Evolutionary conservation across 2,113 vertebrate genomes (phyloP).

Genomic region (Rhinichthys klamathensis): DNA sequence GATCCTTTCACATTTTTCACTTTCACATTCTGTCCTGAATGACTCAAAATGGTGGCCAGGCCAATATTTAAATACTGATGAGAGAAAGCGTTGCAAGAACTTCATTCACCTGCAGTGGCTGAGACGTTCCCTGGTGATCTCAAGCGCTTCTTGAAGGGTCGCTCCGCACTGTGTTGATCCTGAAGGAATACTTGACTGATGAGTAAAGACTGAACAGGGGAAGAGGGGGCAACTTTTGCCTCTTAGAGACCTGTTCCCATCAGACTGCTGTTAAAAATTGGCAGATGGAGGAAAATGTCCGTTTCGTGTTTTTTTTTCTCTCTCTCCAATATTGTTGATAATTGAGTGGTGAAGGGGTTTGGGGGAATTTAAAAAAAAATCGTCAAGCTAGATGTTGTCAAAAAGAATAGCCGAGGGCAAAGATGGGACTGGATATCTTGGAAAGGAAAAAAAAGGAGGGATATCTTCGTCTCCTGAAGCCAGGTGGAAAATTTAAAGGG

Average conservation of each 20-base stretch:
- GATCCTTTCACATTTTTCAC: constrained; percentile 6
- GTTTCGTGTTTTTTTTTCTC: constrained; percentile 68
- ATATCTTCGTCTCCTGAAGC: constrained; percentile 57
- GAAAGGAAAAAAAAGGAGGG: constrained; percentile 62
- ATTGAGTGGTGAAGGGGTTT: constrained; percentile 69
- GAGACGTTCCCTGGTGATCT: constrained; percentile 72
- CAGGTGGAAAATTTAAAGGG: constrained; percentile 47
- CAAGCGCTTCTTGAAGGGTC: constrained; percentile 79
- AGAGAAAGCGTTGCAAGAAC: background rate
- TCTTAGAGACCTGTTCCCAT: constrained; percentile 79
- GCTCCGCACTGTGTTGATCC: constrained; percentile 81
- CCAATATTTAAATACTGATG: constrained; percentile 6
- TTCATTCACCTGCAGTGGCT: constrained; percentile 78
- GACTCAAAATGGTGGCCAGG: background rate
- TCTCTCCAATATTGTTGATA: constrained; percentile 59
- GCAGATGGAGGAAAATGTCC: constrained; percentile 78
- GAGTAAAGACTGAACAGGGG: constrained; percentile 90
- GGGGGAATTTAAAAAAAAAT: constrained; percentile 32
- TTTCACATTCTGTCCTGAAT: constrained; percentile 34
- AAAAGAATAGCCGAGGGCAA: constrained; percentile 19
- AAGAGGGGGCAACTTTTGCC: constrained; percentile 78
- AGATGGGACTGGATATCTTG: constrained; percentile 45
- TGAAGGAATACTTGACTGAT: constrained; percentile 98
- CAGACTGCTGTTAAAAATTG: constrained; percentile 78
- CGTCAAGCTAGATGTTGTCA: constrained; percentile 38